Evolutionary conservation across 2,797 vertebrate genomes (phyloP).

Genomic region (Acanthurus tractus): DNA sequence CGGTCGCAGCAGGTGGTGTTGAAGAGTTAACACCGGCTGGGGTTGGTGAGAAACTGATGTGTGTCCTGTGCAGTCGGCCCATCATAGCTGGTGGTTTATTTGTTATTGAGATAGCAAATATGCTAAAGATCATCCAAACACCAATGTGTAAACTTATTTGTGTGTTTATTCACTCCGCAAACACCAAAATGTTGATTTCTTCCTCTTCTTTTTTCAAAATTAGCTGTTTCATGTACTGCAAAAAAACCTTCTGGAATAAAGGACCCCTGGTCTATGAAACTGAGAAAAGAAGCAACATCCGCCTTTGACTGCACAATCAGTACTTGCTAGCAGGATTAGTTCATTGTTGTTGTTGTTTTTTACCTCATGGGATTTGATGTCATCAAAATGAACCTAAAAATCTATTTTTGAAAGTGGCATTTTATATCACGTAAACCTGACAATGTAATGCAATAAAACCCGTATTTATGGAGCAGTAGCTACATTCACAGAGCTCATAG

Average conservation of each 20-base stretch:
- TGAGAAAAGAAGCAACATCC: background rate
- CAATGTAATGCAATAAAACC: background rate
- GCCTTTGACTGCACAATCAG: background rate
- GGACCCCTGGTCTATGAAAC: background rate
- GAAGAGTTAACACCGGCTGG: background rate
- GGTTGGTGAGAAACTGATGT: background rate
- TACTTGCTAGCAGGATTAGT: background rate
- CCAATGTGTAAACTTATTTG: background rate
- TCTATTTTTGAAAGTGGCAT: background rate
- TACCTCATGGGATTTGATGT: background rate
- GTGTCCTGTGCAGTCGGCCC: background rate
- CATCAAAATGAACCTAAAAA: background rate
- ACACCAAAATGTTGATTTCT: background rate
- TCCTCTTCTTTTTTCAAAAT: too few species aligned
- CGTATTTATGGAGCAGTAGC: background rate
- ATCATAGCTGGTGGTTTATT: background rate
- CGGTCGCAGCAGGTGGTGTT: background rate
- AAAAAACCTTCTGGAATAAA: background rate
- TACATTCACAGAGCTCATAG: background rate
- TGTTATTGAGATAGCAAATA: background rate
- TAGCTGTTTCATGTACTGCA: background rate
- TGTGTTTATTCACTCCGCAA: background rate
- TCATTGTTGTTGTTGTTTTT: background rate
- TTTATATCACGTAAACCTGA: background rate
- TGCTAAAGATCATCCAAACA: background rate